These are phyloP conservation scores for Lepetodrilus schrolli DNA, from an alignment of 2,888 invertebrate genomes.

Conservation along the genomic window DNA sequence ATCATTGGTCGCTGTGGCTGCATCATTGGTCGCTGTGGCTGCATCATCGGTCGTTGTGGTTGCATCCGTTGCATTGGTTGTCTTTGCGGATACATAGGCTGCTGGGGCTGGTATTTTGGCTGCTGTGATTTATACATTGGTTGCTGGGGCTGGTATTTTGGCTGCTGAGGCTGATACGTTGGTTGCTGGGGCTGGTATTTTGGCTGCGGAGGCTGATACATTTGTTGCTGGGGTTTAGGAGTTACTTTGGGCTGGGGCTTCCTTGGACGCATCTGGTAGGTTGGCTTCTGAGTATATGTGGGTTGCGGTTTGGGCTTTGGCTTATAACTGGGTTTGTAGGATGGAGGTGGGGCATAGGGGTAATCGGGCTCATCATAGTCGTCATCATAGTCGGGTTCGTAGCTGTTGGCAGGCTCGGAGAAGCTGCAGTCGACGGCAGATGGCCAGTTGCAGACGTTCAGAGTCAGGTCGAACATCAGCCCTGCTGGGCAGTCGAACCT, in stretches of 20 bases:
- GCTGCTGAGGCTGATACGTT: neutral
- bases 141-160: neutral
- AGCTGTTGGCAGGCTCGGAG: neutral
- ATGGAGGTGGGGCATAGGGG: constrained; percentile 11
- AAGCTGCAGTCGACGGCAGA: constrained; percentile 21
- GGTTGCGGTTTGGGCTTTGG: neutral
- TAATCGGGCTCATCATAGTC: neutral
- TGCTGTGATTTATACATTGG: neutral
- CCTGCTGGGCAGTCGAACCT: constrained; percentile 27
- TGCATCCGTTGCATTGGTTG: neutral
- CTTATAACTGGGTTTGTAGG: neutral
- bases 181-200: neutral
- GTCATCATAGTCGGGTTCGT: neutral
- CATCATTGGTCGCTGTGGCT: neutral
- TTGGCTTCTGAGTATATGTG: neutral
- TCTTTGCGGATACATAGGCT: neutral
- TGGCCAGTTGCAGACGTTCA: constrained; percentile 32
- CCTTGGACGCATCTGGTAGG: neutral
- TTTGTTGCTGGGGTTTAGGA: neutral
- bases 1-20: neutral
- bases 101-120: neutral
- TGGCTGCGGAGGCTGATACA: neutral
- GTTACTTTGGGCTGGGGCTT: neutral
- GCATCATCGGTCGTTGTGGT: neutral
- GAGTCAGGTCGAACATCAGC: constrained; percentile 24